These are phyloP conservation scores for Terebella lapidaria DNA, from an alignment of 2,888 invertebrate species.

Conservation along the genomic window DNA sequence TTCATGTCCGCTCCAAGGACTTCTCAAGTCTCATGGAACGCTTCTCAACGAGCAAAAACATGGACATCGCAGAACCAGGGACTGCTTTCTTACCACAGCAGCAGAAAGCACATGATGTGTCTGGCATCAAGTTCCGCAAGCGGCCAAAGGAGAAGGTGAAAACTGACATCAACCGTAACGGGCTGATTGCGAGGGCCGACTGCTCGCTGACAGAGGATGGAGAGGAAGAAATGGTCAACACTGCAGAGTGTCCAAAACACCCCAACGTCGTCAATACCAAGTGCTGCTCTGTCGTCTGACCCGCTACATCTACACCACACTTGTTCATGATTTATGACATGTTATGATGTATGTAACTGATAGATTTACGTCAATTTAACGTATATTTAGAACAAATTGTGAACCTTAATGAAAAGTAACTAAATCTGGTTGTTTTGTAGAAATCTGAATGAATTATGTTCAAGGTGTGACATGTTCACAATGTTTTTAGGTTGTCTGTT, in stretches of 20 bases:
- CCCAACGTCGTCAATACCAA: constrained; percentile 1
- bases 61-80: background rate
- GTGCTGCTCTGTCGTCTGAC: background rate
- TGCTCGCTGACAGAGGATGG: background rate
- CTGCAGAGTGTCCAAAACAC: background rate
- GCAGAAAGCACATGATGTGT: background rate
- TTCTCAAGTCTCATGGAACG: constrained; percentile 24
- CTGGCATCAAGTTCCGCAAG: background rate
- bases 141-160: background rate
- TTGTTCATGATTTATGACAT: too few species aligned
- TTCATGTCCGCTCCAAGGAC: constrained; percentile 26
- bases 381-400: too few species aligned
- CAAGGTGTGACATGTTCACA: too few species aligned
- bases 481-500: too few species aligned
- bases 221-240: background rate
- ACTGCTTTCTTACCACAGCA: background rate
- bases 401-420: too few species aligned
- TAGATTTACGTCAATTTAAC: too few species aligned
- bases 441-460: too few species aligned
- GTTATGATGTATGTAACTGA: too few species aligned
- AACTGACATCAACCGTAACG: background rate
- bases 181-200: background rate
- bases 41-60: background rate
- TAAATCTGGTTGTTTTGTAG: too few species aligned
- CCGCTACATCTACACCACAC: too few species aligned